Evolutionary conservation across 1,140 invertebrate species (phyloP).

Genomic region (Vanessa atalanta): DNA sequence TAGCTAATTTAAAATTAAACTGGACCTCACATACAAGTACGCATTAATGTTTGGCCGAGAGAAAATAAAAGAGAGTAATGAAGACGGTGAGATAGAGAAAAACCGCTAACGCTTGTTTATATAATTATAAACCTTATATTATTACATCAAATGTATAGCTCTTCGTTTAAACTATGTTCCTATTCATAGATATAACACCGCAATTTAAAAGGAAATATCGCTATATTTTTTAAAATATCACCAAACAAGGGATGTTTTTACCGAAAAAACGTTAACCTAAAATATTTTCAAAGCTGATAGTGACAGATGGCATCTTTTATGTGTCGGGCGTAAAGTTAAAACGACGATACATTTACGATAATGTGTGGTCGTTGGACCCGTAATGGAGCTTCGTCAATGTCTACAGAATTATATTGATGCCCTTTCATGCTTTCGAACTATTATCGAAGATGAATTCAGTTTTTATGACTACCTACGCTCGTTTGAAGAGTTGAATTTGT

Average conservation of each 20-base stretch:
- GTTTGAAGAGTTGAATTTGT: background rate
- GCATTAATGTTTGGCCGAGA: too few species aligned
- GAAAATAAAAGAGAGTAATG: too few species aligned
- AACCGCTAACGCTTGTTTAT: too few species aligned
- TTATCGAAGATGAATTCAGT: conserved; percentile 29
- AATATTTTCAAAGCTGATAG: conserved; percentile 34
- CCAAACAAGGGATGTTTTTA: conserved; percentile 10
- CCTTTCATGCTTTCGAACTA: conserved; percentile 35
- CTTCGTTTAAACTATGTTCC: too few species aligned
- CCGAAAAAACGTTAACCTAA: conserved; percentile 19
- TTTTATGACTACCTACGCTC: conserved; percentile 27
- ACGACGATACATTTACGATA: conserved; percentile 58
- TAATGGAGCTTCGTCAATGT: conserved; percentile 46
- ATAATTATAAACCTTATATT: too few species aligned
- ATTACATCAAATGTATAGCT: too few species aligned
- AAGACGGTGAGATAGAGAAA: too few species aligned
- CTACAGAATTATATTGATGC: conserved; percentile 45
- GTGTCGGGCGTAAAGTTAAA: conserved; percentile 52
- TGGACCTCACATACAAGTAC: too few species aligned
- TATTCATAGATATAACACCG: too few species aligned
- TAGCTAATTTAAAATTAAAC: too few species aligned
- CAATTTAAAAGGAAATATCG: background rate
- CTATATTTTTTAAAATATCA: conserved; percentile 8
- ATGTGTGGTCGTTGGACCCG: conserved; percentile 49
- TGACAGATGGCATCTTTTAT: conserved; percentile 39